Base-by-base conservation (phyloP, 2,888 invertebrate genomes). In the Aspidapion aeneum region DNA sequence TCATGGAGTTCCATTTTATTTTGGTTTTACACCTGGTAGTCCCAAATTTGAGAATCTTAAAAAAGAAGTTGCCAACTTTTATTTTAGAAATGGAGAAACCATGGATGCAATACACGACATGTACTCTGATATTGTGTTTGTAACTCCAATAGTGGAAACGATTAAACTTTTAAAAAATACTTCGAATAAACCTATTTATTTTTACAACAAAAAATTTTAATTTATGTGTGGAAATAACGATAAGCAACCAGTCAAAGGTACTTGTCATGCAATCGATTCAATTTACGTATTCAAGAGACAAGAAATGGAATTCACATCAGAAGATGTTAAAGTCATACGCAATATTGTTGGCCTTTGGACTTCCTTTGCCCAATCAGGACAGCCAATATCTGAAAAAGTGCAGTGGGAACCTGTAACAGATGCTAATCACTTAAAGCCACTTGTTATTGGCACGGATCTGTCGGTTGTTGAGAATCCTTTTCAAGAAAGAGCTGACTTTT, bases 121-220 rank as follows among this genome's bases (percentile, higher is more conserved):
- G 18, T 49, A 18, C 21, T 18, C 63, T 18, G 66, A 66, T 57
- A 18, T 48, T 1, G 60, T 50, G 20, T 64, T 66, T 20, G 35
- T 62, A 2, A 55, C 55, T 18, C 62, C 60, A 7, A 64, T 66
- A 7, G 49, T 64, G 16, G 62, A 62, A 55, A 16, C 58, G 49
- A 51, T 51, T 52, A 21, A 59, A 52, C 51, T 55, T n/a, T 52
- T 20, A 9, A 12, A 59, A 5, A 60, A 55, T 18, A 60, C 22
- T 21, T 3, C 56, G 1, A 18, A 19, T 19, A 5, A 55, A 18
- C 62, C 64, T 1, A 64, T 64, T n/a, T 66, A 62, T 58, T 20
- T 66, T n/a, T 66, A 66, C 20, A 17, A 52, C 7, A 9, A 9
- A 3, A n/a, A 17, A 3, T n/a, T 52, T 52, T 7, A 52, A 17